Evolutionary conservation across 2,888 invertebrate species (phyloP).

Genomic region (Chironomus riparius): DNA sequence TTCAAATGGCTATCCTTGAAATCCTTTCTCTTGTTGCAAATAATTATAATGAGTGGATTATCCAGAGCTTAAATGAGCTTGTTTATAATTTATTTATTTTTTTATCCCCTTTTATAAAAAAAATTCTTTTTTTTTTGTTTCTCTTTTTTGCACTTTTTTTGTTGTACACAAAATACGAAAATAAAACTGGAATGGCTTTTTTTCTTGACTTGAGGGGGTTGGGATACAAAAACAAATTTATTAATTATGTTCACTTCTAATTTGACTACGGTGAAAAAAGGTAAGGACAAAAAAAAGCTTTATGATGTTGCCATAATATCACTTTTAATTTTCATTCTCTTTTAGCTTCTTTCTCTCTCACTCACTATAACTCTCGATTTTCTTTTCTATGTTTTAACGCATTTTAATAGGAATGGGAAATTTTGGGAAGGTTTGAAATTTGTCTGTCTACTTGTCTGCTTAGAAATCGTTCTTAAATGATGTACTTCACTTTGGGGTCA

Average conservation of each 20-base stretch:
- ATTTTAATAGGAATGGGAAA: too few relatives aligned
- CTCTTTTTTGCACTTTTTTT: not conserved
- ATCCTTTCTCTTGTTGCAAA: conserved; percentile 17
- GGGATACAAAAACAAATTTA: too few relatives aligned
- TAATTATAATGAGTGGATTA: not conserved
- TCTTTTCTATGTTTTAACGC: not conserved
- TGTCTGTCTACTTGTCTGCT: too few relatives aligned
- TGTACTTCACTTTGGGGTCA: too few relatives aligned
- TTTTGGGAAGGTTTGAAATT: too few relatives aligned
- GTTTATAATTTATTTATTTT: not conserved
- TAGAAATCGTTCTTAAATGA: too few relatives aligned
- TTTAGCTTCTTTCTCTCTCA: not conserved
- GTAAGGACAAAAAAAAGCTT: not conserved
- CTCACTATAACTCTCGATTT: not conserved
- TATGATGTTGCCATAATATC: not conserved
- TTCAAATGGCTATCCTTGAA: conserved; percentile 24
- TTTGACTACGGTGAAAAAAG: too few relatives aligned
- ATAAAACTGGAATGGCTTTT: too few relatives aligned
- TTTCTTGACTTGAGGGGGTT: too few relatives aligned
- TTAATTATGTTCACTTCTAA: not conserved
- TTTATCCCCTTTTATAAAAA: not conserved
- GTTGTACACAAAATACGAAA: too few relatives aligned
- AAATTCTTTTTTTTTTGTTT: not conserved
- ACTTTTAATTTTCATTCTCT: too few relatives aligned
- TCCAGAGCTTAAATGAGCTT: not conserved